Evolutionary conservation across 2,888 invertebrate genomes (phyloP).

Genomic region (Cephus pulcher): DNA sequence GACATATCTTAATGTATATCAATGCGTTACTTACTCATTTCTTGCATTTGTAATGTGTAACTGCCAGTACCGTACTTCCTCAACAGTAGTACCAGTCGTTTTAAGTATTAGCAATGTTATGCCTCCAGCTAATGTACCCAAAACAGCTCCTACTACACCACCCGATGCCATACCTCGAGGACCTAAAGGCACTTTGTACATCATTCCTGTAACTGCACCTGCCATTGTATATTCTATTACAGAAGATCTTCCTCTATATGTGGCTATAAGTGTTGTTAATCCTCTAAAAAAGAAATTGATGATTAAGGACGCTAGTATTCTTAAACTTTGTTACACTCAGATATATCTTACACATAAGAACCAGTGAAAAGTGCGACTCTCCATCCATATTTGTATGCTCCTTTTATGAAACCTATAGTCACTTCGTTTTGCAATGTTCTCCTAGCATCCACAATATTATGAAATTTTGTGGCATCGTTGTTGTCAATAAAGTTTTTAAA

Average conservation of each 20-base stretch:
- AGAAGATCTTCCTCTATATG: conserved; percentile 76
- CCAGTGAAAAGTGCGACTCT: conserved; percentile 76
- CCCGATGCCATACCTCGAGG: conserved; percentile 77
- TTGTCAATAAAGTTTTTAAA: conserved; percentile 78
- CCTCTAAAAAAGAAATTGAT: too few species aligned
- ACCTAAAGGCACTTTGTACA: conserved; percentile 78
- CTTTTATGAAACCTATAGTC: conserved; percentile 76
- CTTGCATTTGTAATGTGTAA: conserved; percentile 67
- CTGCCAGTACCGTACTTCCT: conserved; percentile 74
- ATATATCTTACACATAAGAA: conserved; percentile 79
- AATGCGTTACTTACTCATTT: conserved; percentile 50
- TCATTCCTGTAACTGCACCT: conserved; percentile 74
- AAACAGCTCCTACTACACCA: conserved; percentile 71
- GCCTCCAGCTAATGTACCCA: conserved; percentile 74
- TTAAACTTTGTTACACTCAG: conserved; percentile 66
- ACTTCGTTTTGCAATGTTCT: conserved; percentile 79
- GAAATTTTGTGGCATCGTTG: conserved; percentile 80
- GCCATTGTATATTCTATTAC: conserved; percentile 76
- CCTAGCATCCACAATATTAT: conserved; percentile 77
- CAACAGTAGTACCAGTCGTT: conserved; percentile 73
- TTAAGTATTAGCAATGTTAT: conserved; percentile 70
- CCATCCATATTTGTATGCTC: conserved; percentile 79
- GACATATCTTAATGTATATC: neutral
- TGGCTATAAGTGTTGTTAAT: conserved; percentile 72
- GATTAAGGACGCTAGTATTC: too few species aligned